These are phyloP conservation scores for Dissostichus mawsoni DNA, from an alignment of 2,113 vertebrate genomes.

Conservation along the genomic window DNA sequence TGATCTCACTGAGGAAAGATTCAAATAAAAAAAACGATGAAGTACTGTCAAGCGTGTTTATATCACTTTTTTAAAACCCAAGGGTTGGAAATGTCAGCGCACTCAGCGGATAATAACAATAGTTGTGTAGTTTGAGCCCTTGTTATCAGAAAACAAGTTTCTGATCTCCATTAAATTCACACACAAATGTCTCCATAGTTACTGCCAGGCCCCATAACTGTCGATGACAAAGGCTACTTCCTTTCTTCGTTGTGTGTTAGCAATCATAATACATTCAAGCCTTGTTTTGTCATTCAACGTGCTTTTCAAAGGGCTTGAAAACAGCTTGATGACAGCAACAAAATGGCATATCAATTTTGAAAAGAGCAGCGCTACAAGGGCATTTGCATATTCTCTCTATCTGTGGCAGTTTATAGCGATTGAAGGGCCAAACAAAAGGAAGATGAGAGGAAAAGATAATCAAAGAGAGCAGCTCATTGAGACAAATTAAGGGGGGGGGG, in stretches of 20 bases:
- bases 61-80: not conserved
- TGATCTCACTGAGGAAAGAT: constrained; percentile 91
- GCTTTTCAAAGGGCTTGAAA: constrained; percentile 57
- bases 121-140: not conserved
- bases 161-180: not conserved
- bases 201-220: not conserved
- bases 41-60: not conserved
- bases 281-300: constrained; percentile 53
- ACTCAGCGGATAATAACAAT: constrained; percentile 9
- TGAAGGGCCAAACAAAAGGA: constrained; percentile 60
- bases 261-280: constrained; percentile 46
- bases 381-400: constrained; percentile 71
- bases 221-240: constrained; percentile 50
- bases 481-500: constrained; percentile 22
- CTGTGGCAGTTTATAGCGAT: constrained; percentile 45
- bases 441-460: constrained; percentile 74
- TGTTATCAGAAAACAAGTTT: not conserved
- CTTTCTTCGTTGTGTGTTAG: constrained; percentile 34
- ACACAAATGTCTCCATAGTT: constrained; percentile 22
- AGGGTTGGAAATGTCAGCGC: not conserved
- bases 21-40: not conserved
- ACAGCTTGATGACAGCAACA: constrained; percentile 59
- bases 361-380: constrained; percentile 44
- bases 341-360: constrained; percentile 61
- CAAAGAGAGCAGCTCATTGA: constrained; percentile 72